Evolutionary conservation across 2,113 vertebrate genomes (phyloP).

Genomic region (Colius striatus): DNA sequence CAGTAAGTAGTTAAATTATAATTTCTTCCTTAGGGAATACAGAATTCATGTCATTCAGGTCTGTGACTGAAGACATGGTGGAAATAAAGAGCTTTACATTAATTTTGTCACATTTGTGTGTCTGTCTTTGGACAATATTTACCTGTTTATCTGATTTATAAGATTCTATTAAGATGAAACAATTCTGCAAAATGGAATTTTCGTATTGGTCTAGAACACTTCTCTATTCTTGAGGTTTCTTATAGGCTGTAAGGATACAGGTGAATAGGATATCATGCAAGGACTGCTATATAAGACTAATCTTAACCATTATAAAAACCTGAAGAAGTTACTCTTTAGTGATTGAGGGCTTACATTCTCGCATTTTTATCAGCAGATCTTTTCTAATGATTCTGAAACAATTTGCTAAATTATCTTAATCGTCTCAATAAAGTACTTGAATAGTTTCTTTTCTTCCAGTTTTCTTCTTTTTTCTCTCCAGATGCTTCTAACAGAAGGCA

Average conservation of each 20-base stretch:
- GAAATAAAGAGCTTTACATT: not conserved
- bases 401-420: not conserved
- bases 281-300: not conserved
- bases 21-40: not conserved
- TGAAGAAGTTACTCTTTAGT: not conserved
- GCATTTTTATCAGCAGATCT: not conserved
- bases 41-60: not conserved
- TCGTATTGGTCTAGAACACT: not conserved
- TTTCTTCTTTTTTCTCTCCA: not conserved
- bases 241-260: not conserved
- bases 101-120: not conserved
- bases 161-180: not conserved
- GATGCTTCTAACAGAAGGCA: not conserved
- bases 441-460: not conserved
- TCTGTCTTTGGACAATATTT: not conserved
- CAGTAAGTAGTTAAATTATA: not conserved
- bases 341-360: not conserved
- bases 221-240: not conserved
- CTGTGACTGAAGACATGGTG: rapidly evolving
- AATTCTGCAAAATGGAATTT: not conserved
- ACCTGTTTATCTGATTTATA: not conserved
- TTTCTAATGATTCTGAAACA: not conserved
- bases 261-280: not conserved
- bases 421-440: not conserved
- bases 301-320: not conserved